Percentiles rank a stretch among this genome's conserved stretches.
Evolutionary conservation across 2,888 invertebrate species (phyloP).

Genomic region (Ormyrus labotus): DNA sequence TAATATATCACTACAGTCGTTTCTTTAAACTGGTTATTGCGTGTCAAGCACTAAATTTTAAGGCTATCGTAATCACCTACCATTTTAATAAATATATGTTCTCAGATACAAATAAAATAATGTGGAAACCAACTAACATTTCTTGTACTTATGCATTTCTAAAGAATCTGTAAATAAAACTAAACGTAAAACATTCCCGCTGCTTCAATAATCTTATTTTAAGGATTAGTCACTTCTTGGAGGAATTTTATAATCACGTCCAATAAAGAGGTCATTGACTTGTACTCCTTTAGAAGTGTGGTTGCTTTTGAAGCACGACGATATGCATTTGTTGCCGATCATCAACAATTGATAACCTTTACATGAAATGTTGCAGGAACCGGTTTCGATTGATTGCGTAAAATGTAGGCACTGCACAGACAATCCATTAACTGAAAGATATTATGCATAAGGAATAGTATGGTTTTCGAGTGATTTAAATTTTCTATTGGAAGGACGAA

Average conservation of each 20-base stretch:
- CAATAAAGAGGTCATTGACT: constrained; percentile 39
- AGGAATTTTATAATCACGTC: constrained; percentile 10
- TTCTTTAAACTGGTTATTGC: constrained; percentile 27
- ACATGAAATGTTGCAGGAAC: constrained; percentile 33
- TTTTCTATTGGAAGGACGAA: no score
- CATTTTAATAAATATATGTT: constrained; percentile 30
- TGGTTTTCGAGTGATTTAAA: background rate
- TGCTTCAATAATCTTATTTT: constrained; percentile 34
- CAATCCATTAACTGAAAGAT: constrained; percentile 11
- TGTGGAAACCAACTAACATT: background rate
- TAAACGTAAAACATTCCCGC: constrained; percentile 18
- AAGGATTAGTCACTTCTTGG: constrained; percentile 26
- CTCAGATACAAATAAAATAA: constrained; percentile 23
- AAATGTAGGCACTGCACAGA: constrained; percentile 9
- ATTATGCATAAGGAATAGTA: background rate
- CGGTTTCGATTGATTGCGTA: constrained; percentile 39
- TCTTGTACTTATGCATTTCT: background rate
- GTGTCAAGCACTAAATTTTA: constrained; percentile 26
- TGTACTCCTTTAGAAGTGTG: background rate
- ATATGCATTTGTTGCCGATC: constrained; percentile 12
- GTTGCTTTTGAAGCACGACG: constrained; percentile 22
- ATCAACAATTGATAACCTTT: constrained; percentile 48
- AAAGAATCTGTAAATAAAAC: no score
- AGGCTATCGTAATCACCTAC: constrained; percentile 18
- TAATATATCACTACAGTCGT: constrained; percentile 37